Percentiles rank a stretch among this genome's conserved stretches.
These are phyloP conservation scores for Eunapius fragilis DNA, from an alignment of 37 sponge, comb jelly and placozoan genomes.

Conservation along the genomic window DNA sequence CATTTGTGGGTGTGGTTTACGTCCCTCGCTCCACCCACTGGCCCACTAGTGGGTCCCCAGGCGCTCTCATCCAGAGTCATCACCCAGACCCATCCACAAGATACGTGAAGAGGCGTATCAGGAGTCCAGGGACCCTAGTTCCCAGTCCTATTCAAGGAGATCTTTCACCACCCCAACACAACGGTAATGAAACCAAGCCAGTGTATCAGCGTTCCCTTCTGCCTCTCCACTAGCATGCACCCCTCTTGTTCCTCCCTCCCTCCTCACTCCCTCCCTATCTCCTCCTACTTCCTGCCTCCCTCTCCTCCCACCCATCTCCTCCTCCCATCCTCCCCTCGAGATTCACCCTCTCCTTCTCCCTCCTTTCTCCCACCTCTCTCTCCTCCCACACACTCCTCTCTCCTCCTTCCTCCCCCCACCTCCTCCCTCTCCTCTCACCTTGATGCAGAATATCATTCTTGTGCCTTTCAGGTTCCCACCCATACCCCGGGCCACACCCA, in stretches of 20 bases:
- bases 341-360: no score
- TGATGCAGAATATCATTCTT: no score
- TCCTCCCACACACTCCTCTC: background rate
- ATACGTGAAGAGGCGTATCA: conserved; percentile 45
- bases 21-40: background rate
- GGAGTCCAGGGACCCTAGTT: background rate
- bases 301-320: background rate
- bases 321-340: no score
- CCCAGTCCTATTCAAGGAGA: background rate
- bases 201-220: background rate
- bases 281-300: background rate
- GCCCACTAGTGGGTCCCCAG: conserved; percentile 51
- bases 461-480: background rate
- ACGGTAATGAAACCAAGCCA: background rate
- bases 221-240: background rate
- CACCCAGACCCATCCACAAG: conserved; percentile 55
- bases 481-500: background rate
- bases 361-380: background rate
- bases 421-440: conserved; percentile 3
- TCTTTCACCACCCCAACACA: background rate
- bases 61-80: background rate
- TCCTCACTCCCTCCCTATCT: background rate
- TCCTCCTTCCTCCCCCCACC: background rate
- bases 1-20: background rate
- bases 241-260: background rate